These are phyloP conservation scores for Phaenicophaeus curvirostris DNA, from an alignment of 2,797 vertebrate genomes.

Conservation along the genomic window DNA sequence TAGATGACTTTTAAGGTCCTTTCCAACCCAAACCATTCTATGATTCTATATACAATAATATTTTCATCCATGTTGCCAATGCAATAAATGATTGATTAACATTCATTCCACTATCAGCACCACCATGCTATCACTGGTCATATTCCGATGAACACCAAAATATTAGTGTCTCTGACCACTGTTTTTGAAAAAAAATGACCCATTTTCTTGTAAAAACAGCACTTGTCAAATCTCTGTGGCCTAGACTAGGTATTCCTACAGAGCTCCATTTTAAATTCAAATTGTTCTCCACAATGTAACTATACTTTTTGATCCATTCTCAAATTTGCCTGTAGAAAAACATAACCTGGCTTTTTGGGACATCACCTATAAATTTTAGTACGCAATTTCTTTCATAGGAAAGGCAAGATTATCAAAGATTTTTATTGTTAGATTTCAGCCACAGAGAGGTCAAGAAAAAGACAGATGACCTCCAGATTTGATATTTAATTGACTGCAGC, in stretches of 20 bases:
- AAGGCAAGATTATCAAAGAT: background rate
- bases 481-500: conserved; percentile 61
- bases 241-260: background rate
- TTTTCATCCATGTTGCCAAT: background rate
- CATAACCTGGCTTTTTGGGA: background rate
- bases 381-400: background rate
- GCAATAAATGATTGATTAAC: background rate
- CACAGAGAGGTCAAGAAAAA: conserved; percentile 32
- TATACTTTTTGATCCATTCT: background rate
- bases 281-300: background rate
- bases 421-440: background rate
- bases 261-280: background rate
- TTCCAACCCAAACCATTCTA: too few relatives aligned
- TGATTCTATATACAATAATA: background rate
- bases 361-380: background rate
- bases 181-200: background rate
- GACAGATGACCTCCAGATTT: conserved; percentile 28
- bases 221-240: background rate
- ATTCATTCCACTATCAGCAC: background rate
- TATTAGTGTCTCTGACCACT: background rate
- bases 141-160: background rate
- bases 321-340: background rate
- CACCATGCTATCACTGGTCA: background rate
- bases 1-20: too few relatives aligned
- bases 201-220: background rate